Evolutionary conservation across 2,888 invertebrate species (phyloP).

Genomic region (Pachymerium ferrugineum): DNA sequence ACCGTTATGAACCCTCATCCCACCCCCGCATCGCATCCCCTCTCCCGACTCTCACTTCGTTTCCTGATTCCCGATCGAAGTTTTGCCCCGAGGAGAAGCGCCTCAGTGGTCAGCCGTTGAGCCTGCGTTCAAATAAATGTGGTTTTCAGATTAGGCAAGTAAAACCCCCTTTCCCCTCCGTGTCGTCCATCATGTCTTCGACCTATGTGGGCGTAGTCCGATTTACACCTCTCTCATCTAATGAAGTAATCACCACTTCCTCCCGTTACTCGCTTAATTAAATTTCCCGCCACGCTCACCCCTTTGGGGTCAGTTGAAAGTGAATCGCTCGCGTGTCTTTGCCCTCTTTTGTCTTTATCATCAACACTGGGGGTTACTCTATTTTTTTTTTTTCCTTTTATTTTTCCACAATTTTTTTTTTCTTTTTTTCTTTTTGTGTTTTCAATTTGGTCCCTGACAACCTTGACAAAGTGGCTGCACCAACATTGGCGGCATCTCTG

Average conservation of each 20-base stretch:
- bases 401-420: neutral
- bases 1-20: conserved; percentile 31
- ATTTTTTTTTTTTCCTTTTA: neutral
- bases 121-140: conserved; percentile 28
- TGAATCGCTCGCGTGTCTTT: conserved; percentile 12
- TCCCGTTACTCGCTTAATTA: conserved; percentile 11
- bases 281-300: conserved; percentile 2
- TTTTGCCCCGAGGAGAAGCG: conserved; percentile 24
- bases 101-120: conserved; percentile 24
- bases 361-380: neutral
- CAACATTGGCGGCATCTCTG: conserved; percentile 27
- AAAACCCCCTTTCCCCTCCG: neutral
- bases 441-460: conserved; percentile 27
- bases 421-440: conserved; percentile 23
- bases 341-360: too few relatives aligned
- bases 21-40: conserved; percentile 11
- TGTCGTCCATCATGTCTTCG: neutral
- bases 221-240: neutral
- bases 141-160: conserved; percentile 27
- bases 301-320: conserved; percentile 24
- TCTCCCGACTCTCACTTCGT: neutral
- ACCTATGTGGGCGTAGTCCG: neutral
- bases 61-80: conserved; percentile 27
- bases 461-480: conserved; percentile 30
- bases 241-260: conserved; percentile 16